Base-by-base conservation (phyloP, 1,140 invertebrate species). In the Trachelipus rathkii region DNA sequence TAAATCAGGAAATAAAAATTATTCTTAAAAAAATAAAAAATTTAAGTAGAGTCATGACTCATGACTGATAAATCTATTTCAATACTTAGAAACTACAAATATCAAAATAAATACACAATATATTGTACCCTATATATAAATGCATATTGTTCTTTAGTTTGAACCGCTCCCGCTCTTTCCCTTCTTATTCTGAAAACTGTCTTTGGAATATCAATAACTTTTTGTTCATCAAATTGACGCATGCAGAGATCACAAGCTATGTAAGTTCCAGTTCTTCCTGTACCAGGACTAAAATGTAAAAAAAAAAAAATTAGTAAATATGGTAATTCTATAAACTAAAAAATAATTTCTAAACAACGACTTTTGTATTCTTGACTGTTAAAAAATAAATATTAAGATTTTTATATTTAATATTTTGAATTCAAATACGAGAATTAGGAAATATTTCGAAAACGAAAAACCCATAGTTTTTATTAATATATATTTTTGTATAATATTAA, bases 241-340 rank as follows among this genome's bases (percentile, higher is more conserved):
- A 95, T 93, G 78, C 91, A 91, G 78, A 94, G 88, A 85, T 96
- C 95, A 83, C 92, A 91, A 43, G 93, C 92, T 76, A 96, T 89
- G 53, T 95, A 86, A 11, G 92, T 93, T n/a, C 94, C 94, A 13
- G 94, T 94, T 44, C 95, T 87, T 10, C 94, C 94, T 15, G 95
- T 96, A 72, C 95, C 95, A 66, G 93, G 93, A 85, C 94, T 88
- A 33, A 3, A 33, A 33, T 33, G 78, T 21, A 80, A 77, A 46
- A 44, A 33, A 46, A 44, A 33, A 74, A 53, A 81, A 60, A 23
- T 69, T 53, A 0, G 23, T 44, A 44, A 68, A 71, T 33, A 71
- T 45, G 11, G 4, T 4, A 45, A 10, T 46, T 13, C 60, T 15
- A 21, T 10, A 15, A 33, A 33, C 1, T 3, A 33, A 33, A 33